These are phyloP conservation scores for Spodoptera picta DNA, from an alignment of 2,888 invertebrate genomes.

Conservation along the genomic window DNA sequence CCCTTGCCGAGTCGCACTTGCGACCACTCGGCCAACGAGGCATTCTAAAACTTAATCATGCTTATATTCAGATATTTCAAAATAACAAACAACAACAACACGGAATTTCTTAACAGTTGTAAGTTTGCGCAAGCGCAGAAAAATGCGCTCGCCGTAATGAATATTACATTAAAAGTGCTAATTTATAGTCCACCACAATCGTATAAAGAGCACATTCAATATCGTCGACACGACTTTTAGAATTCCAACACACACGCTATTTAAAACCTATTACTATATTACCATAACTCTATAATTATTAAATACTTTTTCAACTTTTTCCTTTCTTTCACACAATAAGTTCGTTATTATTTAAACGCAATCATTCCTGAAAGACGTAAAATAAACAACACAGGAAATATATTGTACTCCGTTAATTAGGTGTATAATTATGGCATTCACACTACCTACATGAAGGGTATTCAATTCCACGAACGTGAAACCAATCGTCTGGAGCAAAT, in stretches of 20 bases:
- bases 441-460: neutral
- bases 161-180: slow-evolving; percentile 55
- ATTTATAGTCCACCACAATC: slow-evolving; percentile 51
- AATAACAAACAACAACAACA: slow-evolving; percentile 20
- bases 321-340: slow-evolving; percentile 5
- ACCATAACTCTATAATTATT: slow-evolving; percentile 34
- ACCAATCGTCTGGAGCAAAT: slow-evolving; percentile 9
- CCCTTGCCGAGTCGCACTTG: too few relatives aligned
- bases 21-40: too few relatives aligned
- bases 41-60: slow-evolving; percentile 24
- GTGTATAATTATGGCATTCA: slow-evolving; percentile 35
- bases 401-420: slow-evolving; percentile 25
- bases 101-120: slow-evolving; percentile 46
- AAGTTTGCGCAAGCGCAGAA: slow-evolving; percentile 39
- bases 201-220: slow-evolving; percentile 51
- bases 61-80: slow-evolving; percentile 19
- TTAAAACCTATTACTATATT: slow-evolving; percentile 42
- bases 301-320: slow-evolving; percentile 25
- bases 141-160: slow-evolving; percentile 54
- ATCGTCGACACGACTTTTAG: slow-evolving; percentile 28
- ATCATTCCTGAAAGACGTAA: neutral
- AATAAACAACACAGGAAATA: slow-evolving; percentile 9
- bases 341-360: slow-evolving; percentile 22
- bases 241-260: slow-evolving; percentile 38
- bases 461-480: slow-evolving; percentile 10